Evolutionary conservation across 2,113 vertebrate genomes (phyloP).

Genomic region (Hemibates koningsi): DNA sequence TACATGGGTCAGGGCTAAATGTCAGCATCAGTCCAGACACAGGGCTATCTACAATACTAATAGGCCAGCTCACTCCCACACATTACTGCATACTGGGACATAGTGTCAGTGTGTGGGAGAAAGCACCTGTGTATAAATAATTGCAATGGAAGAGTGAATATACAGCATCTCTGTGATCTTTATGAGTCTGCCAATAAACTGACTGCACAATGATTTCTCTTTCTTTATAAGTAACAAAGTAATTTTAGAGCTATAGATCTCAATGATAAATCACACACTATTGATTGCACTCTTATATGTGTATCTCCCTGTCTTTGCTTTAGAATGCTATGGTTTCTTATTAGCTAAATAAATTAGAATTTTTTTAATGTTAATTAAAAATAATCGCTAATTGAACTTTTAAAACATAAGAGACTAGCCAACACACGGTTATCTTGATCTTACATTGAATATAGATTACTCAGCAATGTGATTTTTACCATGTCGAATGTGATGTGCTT

Average conservation of each 20-base stretch:
- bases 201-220: neutral
- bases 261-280: neutral
- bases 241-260: neutral
- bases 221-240: neutral
- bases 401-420: neutral
- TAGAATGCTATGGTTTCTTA: neutral
- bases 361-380: neutral
- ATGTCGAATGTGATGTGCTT: neutral
- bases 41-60: neutral
- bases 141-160: neutral
- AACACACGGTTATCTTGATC: neutral
- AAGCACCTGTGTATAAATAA: neutral
- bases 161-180: neutral
- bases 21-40: conserved; percentile 1
- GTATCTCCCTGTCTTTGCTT: neutral
- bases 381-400: neutral
- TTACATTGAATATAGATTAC: neutral
- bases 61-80: neutral
- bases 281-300: neutral
- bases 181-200: neutral
- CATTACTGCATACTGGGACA: neutral
- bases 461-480: neutral
- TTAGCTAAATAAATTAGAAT: neutral
- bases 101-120: neutral
- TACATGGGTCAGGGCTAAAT: conserved; percentile 12